Evolutionary conservation across 2,113 vertebrate species (phyloP).

Genomic region (Isichthys henryi): DNA sequence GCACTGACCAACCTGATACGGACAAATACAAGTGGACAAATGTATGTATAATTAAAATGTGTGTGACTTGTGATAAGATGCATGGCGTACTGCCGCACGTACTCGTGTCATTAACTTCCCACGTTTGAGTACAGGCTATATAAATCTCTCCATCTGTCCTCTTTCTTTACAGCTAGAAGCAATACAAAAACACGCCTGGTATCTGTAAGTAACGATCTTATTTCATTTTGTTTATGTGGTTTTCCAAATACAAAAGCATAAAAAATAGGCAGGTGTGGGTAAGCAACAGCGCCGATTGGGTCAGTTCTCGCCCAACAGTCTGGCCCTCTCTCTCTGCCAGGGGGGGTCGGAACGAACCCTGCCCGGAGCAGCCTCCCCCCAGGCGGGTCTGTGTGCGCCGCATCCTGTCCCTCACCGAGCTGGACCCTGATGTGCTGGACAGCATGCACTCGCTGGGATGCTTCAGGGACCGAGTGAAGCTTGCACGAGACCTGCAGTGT

Average conservation of each 20-base stretch:
- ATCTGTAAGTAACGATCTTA: constrained; percentile 70
- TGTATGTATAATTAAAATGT: not conserved
- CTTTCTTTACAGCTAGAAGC: constrained; percentile 71
- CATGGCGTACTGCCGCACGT: not conserved
- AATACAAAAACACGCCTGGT: constrained; percentile 89
- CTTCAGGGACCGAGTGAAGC: constrained; percentile 77
- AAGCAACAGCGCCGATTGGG: not conserved
- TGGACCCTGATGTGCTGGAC: constrained; percentile 84
- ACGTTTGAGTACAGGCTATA: not conserved
- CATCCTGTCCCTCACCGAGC: constrained; percentile 73
- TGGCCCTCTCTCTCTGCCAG: constrained; percentile 38
- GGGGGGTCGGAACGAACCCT: constrained; percentile 76
- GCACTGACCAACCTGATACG: not conserved
- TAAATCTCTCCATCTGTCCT: constrained; percentile 41
- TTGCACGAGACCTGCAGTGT: constrained; percentile 77
- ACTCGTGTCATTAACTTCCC: not conserved
- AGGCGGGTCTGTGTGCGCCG: constrained; percentile 72
- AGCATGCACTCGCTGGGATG: constrained; percentile 87
- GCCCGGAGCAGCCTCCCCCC: constrained; percentile 72
- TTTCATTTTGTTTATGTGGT: not conserved
- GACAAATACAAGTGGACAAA: constrained; percentile 1
- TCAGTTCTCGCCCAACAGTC: not conserved
- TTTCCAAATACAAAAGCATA: not conserved
- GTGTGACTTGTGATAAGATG: not conserved
- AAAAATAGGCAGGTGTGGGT: not conserved